Evolutionary conservation across 2,113 vertebrate genomes (phyloP).

Genomic region (Anolis sagrei): DNA sequence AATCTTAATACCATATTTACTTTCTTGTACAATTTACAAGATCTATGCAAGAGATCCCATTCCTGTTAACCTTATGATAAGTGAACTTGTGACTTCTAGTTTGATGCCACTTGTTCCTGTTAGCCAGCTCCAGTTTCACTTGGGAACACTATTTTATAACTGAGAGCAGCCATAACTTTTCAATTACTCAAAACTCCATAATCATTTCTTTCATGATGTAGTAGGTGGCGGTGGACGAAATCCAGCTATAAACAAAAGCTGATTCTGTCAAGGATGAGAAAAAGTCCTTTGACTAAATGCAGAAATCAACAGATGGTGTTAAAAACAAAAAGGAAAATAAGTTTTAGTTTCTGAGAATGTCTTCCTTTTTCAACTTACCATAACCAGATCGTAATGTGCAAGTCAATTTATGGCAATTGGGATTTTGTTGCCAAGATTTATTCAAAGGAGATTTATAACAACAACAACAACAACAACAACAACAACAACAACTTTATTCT

Average conservation of each 20-base stretch:
- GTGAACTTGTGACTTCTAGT: not conserved
- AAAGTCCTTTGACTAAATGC: not conserved
- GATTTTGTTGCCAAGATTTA: no score
- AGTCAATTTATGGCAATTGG: no score
- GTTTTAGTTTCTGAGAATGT: no score
- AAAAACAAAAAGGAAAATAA: not conserved
- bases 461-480: no score
- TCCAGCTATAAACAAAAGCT: not conserved
- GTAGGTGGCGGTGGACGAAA: no score
- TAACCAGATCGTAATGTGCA: no score
- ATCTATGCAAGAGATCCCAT: no score
- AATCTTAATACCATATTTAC: not conserved
- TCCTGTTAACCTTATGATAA: no score
- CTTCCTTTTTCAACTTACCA: no score
- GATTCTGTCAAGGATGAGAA: not conserved
- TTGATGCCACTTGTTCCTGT: not conserved
- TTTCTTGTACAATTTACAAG: not conserved
- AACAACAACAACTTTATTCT: no score
- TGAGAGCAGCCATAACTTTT: not conserved
- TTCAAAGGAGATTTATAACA: no score
- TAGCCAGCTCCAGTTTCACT: not conserved
- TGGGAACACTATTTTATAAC: not conserved
- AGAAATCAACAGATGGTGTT: not conserved
- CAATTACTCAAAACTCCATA: not conserved
- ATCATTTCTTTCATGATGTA: not conserved